These are phyloP conservation scores for Vicugna pacos DNA, from an alignment of 2,113 vertebrate species.

Conservation along the genomic window DNA sequence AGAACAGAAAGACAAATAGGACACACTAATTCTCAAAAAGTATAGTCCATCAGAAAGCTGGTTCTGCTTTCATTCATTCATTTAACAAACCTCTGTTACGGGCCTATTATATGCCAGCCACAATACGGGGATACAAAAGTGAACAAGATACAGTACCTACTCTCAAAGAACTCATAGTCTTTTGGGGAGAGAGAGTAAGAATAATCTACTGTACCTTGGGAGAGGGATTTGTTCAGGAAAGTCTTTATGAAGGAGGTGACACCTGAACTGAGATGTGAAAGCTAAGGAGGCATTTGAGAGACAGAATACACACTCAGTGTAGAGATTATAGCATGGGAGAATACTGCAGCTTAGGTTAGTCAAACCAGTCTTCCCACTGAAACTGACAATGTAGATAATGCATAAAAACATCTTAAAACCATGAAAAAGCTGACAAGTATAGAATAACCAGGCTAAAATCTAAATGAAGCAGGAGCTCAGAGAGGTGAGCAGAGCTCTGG, in stretches of 20 bases:
- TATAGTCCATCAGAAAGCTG: background rate
- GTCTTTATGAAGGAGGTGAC: background rate
- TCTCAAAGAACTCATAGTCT: slow-evolving; percentile 7
- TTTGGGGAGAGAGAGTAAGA: slow-evolving; percentile 24
- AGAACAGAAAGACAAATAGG: slow-evolving; percentile 11
- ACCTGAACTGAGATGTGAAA: slow-evolving; percentile 7
- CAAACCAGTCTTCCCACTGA: background rate
- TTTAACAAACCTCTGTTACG: background rate
- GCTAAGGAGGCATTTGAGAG: background rate
- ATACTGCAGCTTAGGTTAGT: background rate
- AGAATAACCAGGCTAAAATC: background rate
- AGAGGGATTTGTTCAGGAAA: background rate
- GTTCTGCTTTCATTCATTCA: slow-evolving; percentile 4
- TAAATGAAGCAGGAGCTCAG: background rate
- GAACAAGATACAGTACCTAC: background rate
- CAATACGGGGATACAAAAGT: background rate
- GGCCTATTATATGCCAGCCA: background rate
- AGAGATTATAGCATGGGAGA: background rate
- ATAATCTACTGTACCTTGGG: background rate
- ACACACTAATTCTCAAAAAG: slow-evolving; percentile 14
- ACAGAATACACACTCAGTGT: background rate
- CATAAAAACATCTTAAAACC: slow-evolving; percentile 19
- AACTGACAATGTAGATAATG: background rate
- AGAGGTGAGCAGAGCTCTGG: background rate
- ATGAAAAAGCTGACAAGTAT: slow-evolving; percentile 24